phyloP scores from a whole-genome alignment of 1,140 invertebrate species.

The Drosophila bipectinata region DNA sequence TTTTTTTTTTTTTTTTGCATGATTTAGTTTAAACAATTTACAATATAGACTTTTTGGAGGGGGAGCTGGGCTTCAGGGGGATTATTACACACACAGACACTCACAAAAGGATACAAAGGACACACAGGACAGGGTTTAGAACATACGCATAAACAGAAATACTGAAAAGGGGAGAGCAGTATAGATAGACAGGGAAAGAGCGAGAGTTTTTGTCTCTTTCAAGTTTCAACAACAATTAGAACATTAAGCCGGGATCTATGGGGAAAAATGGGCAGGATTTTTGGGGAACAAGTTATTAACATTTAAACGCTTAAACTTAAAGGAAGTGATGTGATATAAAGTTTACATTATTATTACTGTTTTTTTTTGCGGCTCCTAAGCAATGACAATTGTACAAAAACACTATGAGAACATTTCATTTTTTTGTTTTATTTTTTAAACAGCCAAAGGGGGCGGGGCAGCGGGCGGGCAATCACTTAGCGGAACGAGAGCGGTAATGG shows the following conservation, averaged over 20 bases:
- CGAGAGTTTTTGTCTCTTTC: slow-evolving; percentile 29
- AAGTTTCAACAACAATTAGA: slow-evolving; percentile 41
- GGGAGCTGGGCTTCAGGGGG: not conserved
- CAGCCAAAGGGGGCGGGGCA: slow-evolving; percentile 45
- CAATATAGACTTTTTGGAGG: slow-evolving; percentile 55
- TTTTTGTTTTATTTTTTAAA: slow-evolving; percentile 23
- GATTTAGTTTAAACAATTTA: slow-evolving; percentile 43
- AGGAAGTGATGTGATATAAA: not conserved
- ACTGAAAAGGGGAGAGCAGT: slow-evolving; percentile 30
- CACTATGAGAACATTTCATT: slow-evolving; percentile 54
- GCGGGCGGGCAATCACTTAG: slow-evolving; percentile 29
- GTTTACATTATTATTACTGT: slow-evolving; percentile 1
- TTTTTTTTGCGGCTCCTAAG: slow-evolving; percentile 56
- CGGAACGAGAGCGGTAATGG: slow-evolving; percentile 49
- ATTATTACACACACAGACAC: slow-evolving; percentile 33
- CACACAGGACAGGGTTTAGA: slow-evolving; percentile 37
- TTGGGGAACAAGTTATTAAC: slow-evolving; percentile 30
- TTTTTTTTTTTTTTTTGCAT: slow-evolving; percentile 27
- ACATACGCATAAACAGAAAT: slow-evolving; percentile 55
- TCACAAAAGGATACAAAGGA: slow-evolving; percentile 29
- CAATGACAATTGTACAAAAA: slow-evolving; percentile 76
- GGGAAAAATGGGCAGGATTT: slow-evolving; percentile 2
- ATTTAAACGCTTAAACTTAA: slow-evolving; percentile 62
- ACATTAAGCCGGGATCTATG: slow-evolving; percentile 48
- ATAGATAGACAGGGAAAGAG: slow-evolving; percentile 6